These are phyloP conservation scores for Hyles vespertilio DNA, from an alignment of 1,140 invertebrate genomes.

Conservation along the genomic window DNA sequence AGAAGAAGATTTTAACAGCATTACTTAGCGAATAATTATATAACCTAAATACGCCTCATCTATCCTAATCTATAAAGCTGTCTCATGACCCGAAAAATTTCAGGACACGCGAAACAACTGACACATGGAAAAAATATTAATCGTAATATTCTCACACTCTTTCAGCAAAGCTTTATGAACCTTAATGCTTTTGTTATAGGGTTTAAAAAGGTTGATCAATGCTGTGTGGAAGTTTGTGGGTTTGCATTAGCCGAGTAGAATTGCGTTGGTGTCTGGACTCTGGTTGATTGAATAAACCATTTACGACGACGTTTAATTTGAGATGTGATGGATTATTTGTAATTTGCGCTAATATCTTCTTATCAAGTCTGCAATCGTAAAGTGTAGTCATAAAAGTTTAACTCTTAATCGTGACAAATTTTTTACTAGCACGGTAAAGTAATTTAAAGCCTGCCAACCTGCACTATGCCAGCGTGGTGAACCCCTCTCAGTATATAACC, in stretches of 20 bases:
- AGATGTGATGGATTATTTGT: too few relatives aligned
- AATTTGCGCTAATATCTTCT: too few relatives aligned
- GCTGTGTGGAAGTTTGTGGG: too few relatives aligned
- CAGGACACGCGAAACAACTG: not conserved
- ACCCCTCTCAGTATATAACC: too few relatives aligned
- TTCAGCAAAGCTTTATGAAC: slow-evolving; percentile 1
- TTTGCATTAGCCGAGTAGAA: slow-evolving; percentile 29
- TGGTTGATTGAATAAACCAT: slow-evolving; percentile 60
- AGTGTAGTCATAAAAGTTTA: not conserved
- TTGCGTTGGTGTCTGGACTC: slow-evolving; percentile 43
- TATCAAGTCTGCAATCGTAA: not conserved
- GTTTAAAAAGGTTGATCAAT: too few relatives aligned
- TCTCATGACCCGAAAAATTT: slow-evolving; percentile 32
- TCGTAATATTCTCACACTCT: slow-evolving; percentile 17
- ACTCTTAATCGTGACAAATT: too few relatives aligned
- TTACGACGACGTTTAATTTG: slow-evolving; percentile 19
- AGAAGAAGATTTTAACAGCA: too few relatives aligned
- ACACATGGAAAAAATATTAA: slow-evolving; percentile 9
- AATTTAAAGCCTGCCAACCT: too few relatives aligned
- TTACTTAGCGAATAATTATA: too few relatives aligned
- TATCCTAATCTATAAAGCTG: slow-evolving; percentile 33
- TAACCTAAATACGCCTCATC: slow-evolving; percentile 1
- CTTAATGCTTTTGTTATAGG: too few relatives aligned
- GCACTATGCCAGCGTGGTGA: too few relatives aligned
- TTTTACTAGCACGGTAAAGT: too few relatives aligned